Evolutionary conservation across 2,797 vertebrate species (phyloP).

Genomic region (Tauraco hartlaubi): DNA sequence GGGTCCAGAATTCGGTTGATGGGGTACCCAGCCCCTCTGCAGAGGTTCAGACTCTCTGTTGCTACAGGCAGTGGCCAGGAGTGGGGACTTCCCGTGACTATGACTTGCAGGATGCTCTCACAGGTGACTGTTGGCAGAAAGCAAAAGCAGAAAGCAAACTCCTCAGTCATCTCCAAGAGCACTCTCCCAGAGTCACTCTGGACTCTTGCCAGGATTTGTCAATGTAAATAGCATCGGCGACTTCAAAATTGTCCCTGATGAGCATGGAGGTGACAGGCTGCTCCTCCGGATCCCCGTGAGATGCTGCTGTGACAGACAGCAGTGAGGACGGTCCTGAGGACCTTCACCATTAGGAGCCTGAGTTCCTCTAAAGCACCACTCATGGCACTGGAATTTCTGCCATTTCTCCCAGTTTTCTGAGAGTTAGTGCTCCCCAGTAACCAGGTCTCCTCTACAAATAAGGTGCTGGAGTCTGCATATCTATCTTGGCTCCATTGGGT

Average conservation of each 20-base stretch:
- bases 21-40: too few relatives aligned
- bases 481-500: background rate
- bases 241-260: background rate
- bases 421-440: background rate
- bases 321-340: background rate
- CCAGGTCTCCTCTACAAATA: background rate
- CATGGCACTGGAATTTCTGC: background rate
- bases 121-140: background rate
- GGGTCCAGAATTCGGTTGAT: accelerated
- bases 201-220: background rate
- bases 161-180: background rate
- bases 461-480: background rate
- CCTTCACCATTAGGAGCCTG: accelerated
- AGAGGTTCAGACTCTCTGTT: background rate
- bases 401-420: background rate
- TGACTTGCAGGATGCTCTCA: background rate
- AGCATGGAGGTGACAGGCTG: background rate
- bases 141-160: background rate
- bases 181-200: background rate
- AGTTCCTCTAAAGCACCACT: background rate
- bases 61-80: background rate
- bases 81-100: accelerated
- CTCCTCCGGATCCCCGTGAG: background rate
- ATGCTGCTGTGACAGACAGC: background rate
- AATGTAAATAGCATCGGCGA: background rate